Evolutionary conservation across 2,888 invertebrate genomes (phyloP).

Genomic region (Rotaria socialis): DNA sequence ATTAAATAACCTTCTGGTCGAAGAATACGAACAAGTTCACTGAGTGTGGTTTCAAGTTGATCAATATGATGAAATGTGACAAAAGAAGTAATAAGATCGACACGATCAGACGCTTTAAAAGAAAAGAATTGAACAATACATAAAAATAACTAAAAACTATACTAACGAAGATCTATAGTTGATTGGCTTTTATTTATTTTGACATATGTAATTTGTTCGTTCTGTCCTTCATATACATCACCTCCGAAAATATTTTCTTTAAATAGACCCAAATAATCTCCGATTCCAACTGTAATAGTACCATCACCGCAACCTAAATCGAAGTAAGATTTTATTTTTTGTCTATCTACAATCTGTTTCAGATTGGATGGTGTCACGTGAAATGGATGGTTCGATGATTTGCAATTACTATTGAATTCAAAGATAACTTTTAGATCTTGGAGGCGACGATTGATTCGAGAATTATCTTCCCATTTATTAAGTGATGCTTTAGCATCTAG

Average conservation of each 20-base stretch:
- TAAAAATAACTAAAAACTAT: not conserved
- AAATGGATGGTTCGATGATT: not conserved
- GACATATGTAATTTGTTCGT: not conserved
- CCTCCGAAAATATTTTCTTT: not conserved
- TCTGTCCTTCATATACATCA: not conserved
- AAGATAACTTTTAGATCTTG: not conserved
- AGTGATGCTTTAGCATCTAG: not conserved
- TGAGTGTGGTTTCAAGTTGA: not conserved
- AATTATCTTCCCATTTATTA: not conserved
- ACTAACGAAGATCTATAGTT: not conserved
- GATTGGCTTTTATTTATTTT: not conserved
- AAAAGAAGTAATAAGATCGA: slow-evolving; percentile 1
- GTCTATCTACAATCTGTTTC: not conserved
- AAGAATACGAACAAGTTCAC: not conserved
- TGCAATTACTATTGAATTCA: not conserved
- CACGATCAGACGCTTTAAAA: not conserved
- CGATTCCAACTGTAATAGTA: not conserved
- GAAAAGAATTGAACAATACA: not conserved
- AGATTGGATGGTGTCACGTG: not conserved
- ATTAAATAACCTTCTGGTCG: not conserved
- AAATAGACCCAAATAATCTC: not conserved
- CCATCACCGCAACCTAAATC: not conserved
- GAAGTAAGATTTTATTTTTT: not conserved
- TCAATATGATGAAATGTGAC: not conserved
- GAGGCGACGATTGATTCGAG: not conserved